Evolutionary conservation across 2,797 vertebrate species (phyloP), one percentile per base, ranked within the genome.

Genomic region (Rallus crepitans): DNA sequence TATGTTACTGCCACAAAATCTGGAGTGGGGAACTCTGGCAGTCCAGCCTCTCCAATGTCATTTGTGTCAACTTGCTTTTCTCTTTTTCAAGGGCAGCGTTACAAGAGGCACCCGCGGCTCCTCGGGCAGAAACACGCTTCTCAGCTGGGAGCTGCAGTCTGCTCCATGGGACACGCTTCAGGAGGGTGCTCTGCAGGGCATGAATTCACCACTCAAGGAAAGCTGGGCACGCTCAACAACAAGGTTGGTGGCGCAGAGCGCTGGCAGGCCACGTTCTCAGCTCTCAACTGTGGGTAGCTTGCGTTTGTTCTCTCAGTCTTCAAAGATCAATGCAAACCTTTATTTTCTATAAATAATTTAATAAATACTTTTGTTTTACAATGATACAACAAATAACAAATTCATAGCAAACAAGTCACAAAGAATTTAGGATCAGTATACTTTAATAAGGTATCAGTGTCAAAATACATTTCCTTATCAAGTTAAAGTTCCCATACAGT

Each of bases 381-480:
- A 94, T 56, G 40, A 93, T 92, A 90, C 93, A 96, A 92, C 95
- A 96, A 86, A 80, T 70, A 93, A 94, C 90, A 95, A 88, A 91
- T 87, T 96, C 95, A 94, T 88, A 95, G 94, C 90, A 98, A 97
- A 97, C 2, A 90, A 97, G 94, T 95, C 94, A 96, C 79, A 96
- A 95, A 93, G 92, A 89, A 82, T 90, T 96, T 98, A 98, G 97
- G 98, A 99, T 99, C 99, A 98, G 98, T 99, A 99, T 99, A 98
- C 98, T 99, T 99, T 99, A 99, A 99, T 99, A 99, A 98, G 98
- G 98, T 99, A 99, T 99, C 99, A 99, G 99, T 99, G 99, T 99
- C 99, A 99, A 98, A 99, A 99, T 99, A 99, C 98, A 99, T 99
- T 98, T 98, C 98, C 98, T 99, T 98, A 99, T 98, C 94, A 98